Conservation (phyloP, 2,888 invertebrate species). For the Rhagonycha lutea region DNA sequence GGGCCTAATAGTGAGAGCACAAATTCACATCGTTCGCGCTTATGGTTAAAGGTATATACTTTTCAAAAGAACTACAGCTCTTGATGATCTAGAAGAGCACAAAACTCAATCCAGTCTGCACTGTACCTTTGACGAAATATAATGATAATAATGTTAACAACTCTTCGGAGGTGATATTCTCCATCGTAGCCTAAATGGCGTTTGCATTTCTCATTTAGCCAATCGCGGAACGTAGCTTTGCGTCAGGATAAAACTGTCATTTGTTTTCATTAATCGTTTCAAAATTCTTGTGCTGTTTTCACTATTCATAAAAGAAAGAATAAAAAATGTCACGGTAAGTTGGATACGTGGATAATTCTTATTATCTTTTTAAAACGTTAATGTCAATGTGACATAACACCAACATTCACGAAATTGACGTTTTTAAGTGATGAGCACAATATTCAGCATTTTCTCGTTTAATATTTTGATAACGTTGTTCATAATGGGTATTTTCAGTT, state of each 20-base stretch:
- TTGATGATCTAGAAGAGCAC: no score
- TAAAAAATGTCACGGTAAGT: background rate
- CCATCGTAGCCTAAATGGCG: no score
- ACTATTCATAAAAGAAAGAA: background rate
- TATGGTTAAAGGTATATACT: no score
- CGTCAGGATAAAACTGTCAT: background rate
- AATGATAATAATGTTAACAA: no score
- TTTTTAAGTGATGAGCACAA: background rate
- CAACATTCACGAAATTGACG: background rate
- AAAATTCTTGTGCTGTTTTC: background rate
- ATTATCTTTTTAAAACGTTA: background rate
- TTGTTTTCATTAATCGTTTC: background rate
- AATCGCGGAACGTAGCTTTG: no score
- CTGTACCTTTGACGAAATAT: no score
- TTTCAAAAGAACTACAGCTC: no score
- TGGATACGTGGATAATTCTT: background rate
- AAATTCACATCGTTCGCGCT: no score
- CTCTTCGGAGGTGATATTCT: no score
- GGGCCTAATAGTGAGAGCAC: no score
- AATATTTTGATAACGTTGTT: background rate
- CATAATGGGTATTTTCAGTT: conserved; percentile 33
- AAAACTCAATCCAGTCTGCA: no score
- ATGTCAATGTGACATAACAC: background rate
- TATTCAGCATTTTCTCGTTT: background rate
- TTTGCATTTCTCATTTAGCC: no score